Conservation (phyloP, 2,797 vertebrate genomes). For the Mycteria americana region DNA sequence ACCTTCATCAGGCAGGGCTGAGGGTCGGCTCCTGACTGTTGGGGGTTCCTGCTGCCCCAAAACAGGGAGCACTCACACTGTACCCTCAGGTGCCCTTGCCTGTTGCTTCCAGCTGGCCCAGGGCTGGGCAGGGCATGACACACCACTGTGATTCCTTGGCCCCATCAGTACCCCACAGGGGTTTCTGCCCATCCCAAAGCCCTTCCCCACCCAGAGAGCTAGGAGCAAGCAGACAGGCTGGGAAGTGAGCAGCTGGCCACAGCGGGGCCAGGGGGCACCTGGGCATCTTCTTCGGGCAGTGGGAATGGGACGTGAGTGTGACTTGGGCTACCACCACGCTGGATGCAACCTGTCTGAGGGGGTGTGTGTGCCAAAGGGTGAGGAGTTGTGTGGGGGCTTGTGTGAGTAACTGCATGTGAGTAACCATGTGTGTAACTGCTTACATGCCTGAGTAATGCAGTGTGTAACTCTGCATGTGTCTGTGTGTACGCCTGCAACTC, state of each 20-base stretch:
- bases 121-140: background rate
- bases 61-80: background rate
- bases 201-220: background rate
- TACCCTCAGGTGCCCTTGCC: background rate
- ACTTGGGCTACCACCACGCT: too few species aligned
- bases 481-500: background rate
- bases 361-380: rapidly evolving
- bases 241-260: background rate
- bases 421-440: background rate
- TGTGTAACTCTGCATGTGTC: rapidly evolving
- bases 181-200: background rate
- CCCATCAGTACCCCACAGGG: background rate
- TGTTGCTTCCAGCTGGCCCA: background rate
- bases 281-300: background rate
- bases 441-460: background rate
- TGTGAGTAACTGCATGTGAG: background rate
- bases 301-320: rapidly evolving
- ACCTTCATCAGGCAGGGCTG: background rate
- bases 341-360: background rate
- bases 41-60: background rate
- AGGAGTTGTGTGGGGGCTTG: background rate
- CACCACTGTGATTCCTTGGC: rapidly evolving
- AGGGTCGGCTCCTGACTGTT: background rate
- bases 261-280: background rate
- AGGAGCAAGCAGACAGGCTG: background rate